Base-by-base conservation (phyloP, 2,888 invertebrate species). In the Caenorhabditis sp. region DNA sequence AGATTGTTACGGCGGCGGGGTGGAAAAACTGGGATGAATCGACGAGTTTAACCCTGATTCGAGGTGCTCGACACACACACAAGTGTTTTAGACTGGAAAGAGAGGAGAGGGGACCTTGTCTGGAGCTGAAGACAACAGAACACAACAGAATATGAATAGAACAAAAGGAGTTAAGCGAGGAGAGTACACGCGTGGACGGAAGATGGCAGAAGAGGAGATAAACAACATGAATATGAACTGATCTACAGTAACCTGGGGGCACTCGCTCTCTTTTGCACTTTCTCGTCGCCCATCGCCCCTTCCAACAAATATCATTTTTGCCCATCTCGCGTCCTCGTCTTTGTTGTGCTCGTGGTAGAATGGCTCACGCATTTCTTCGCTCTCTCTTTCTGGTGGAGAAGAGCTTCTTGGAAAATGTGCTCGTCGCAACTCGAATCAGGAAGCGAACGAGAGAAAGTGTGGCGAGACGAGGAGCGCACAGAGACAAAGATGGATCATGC, bases 401-500 rank as follows among this genome's bases (percentile, higher is more conserved):
- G n/a, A n/a, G n/a, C n/a, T n/a, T n/a, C n/a, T n/a, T n/a, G n/a
- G n/a, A n/a, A n/a, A 52, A 59, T 50, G 58, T 59, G 66, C 66
- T 48, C 58, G 65, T 41, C 43, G 41, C 52, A 41, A 48, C 66
- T 50, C 66, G 58, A 66, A 66, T 66, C 66, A 66, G 66, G 66
- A 66, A 66, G 58, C 58, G 56, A 15, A 27, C 5, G 27, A 4
- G 41, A 48, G 46, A 66, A 58, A 66, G 27, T n/a, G 22, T 15
- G n/a, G 43, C 26, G 55, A 52, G 48, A 55, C 35, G 41, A 11
- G 24, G 55, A 62, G 61, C 15, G 55, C 32, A 48, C 37, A 61
- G 61, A 71, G 35, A 65, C 15, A 24, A 50, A 63, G 72, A 72
- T 62, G 63, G 72, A 72, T 56, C 62, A 63, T 63, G 72, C 58